Evolutionary conservation across 2,113 vertebrate genomes (phyloP).

Genomic region (Himantopus leucocephalus): DNA sequence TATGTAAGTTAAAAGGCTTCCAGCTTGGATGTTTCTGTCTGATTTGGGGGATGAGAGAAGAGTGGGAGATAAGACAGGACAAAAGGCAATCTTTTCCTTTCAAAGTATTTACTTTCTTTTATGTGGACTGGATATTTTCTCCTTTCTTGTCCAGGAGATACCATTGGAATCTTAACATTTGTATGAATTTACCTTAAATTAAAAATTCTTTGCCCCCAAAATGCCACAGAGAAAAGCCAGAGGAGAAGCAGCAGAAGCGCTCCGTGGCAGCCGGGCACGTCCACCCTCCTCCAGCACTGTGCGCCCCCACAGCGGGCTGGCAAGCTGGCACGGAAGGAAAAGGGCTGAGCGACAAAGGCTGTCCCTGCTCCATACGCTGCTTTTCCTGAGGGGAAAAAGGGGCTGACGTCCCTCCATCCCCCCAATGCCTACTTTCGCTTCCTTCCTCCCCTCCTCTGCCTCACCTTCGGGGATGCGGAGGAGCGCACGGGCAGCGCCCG

Average conservation of each 20-base stretch:
- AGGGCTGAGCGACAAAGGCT: not conserved
- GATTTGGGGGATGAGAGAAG: not conserved
- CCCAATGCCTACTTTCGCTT: no score
- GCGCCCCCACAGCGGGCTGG: not conserved
- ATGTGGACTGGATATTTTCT: not conserved
- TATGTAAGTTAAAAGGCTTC: not conserved
- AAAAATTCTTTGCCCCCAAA: not conserved
- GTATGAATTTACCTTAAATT: not conserved
- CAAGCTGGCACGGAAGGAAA: accelerated
- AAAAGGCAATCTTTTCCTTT: not conserved
- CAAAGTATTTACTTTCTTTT: not conserved
- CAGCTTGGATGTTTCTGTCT: not conserved
- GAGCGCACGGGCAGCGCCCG: accelerated
- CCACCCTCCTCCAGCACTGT: not conserved
- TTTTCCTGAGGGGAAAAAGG: not conserved
- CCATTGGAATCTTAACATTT: not conserved
- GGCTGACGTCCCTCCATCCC: no score
- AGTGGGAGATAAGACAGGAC: not conserved
- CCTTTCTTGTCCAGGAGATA: not conserved
- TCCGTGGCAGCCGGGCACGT: accelerated
- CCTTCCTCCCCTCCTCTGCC: not conserved
- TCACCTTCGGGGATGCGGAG: accelerated
- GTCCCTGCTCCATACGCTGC: not conserved
- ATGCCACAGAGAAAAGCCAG: accelerated
- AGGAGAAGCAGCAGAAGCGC: not conserved